Evolutionary conservation across 2,797 vertebrate species (phyloP), one percentile per base, ranked within the genome.

Genomic region (Enteromius trimaculatus): DNA sequence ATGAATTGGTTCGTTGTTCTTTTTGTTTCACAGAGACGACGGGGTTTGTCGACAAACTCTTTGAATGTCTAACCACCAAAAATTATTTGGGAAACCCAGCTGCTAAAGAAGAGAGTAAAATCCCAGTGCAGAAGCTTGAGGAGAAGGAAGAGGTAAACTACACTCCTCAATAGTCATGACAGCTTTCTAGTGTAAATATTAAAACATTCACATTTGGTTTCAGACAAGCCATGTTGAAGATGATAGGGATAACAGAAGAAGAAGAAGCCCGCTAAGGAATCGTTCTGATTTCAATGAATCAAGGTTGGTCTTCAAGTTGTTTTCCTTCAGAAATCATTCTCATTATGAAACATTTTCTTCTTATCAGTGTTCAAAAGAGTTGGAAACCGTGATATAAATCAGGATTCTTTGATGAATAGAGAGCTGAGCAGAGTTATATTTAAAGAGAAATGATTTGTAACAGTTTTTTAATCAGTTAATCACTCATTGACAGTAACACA

Each of bases 31-130:
- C 93, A 99, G 98, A 99, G 94, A 99, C 98, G 26, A 95, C 96
- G 77, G 97, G 95, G 83, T 99, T 99, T 95, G 98, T 99, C 51
- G 97, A 99, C 93, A 99, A 98, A 92, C 96, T 99, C 66, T 99
- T 99, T 91, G 98, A 99, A 93, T 96, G 97, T 92, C 93, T 99
- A 78, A 95, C 95, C 85, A 98, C 97, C 60, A 98, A 98, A 93
- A 97, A 97, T 92, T 99, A 99, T 87, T 88, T 96, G 87, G 94
- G 93, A 83, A 94, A 90, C 83, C 91, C 96, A 87, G 92, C 94
- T 87, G 93, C 92, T 75, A 96, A 96, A 91, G 95, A 95, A 72
- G 97, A 98, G 85, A 84, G 89, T 0, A 98, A 97, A 89, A 91
- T 93, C 82, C 86, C 91, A 79, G 90, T 91, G 79, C 94, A 94